Evolutionary conservation across 2,888 invertebrate genomes (phyloP).

Genomic region (Acleris cristana): DNA sequence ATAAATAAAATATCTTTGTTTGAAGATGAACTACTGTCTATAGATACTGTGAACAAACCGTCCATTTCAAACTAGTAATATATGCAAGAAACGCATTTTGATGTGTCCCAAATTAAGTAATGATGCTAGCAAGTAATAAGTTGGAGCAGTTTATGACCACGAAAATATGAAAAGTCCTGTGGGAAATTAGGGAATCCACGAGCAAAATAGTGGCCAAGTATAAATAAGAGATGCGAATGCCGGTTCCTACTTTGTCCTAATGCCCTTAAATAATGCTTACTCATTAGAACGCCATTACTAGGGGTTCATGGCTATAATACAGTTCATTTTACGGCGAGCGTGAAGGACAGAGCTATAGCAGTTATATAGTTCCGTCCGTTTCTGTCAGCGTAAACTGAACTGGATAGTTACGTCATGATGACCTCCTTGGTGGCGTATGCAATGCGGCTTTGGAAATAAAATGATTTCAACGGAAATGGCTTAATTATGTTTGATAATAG

Average conservation of each 20-base stretch:
- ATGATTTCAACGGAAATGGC: too few species aligned
- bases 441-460: neutral
- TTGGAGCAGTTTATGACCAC: neutral
- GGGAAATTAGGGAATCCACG: slow-evolving; percentile 7
- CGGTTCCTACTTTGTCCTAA: slow-evolving; percentile 17
- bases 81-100: neutral
- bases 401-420: too few species aligned
- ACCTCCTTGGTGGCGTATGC: neutral
- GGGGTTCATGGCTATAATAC: neutral
- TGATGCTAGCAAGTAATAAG: neutral
- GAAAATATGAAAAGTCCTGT: neutral
- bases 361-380: neutral
- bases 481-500: too few species aligned
- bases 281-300: slow-evolving; percentile 15
- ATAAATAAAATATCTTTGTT: too few species aligned
- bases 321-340: too few species aligned
- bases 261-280: slow-evolving; percentile 14
- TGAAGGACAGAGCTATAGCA: too few species aligned
- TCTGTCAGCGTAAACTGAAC: neutral
- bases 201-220: neutral
- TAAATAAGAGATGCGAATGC: slow-evolving; percentile 3
- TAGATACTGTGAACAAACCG: too few species aligned
- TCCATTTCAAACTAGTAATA: too few species aligned
- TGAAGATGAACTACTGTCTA: too few species aligned
- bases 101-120: neutral